Percentiles rank a stretch among this genome's conserved stretches.
phyloP scores from a whole-genome alignment of 2,797 vertebrate genomes.

The Micrastur ruficollis region DNA sequence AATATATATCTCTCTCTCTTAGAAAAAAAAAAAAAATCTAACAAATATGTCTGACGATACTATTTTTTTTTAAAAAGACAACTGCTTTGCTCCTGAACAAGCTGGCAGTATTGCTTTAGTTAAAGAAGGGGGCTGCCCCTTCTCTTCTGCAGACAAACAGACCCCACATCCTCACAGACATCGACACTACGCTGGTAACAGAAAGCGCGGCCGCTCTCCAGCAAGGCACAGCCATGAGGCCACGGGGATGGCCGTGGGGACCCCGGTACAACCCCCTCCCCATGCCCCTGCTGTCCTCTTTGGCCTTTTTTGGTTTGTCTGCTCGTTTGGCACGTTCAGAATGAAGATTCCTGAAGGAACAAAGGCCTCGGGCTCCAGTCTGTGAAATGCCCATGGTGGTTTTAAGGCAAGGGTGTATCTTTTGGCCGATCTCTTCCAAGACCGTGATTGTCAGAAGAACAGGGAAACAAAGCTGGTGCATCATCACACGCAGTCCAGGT shows the following conservation, averaged over 20 bases:
- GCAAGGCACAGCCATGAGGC: neutral
- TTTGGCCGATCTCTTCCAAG: neutral
- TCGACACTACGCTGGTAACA: rapidly evolving
- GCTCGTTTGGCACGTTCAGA: conserved; percentile 2
- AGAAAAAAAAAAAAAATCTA: neutral
- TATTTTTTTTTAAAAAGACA: neutral
- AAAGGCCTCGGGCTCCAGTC: neutral
- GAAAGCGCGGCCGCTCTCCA: rapidly evolving
- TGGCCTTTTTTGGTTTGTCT: conserved; percentile 28
- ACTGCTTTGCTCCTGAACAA: neutral
- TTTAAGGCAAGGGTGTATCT: conserved; percentile 30
- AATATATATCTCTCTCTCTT: neutral
- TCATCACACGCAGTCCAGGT: neutral
- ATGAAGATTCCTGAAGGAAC: neutral
- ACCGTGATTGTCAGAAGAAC: conserved; percentile 15
- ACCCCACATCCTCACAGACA: neutral
- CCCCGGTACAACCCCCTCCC: neutral
- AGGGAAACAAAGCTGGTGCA: neutral
- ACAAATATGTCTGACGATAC: neutral
- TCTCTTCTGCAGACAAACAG: neutral
- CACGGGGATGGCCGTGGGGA: neutral
- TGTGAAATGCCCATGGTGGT: neutral
- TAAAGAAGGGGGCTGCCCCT: neutral
- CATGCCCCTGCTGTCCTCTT: neutral
- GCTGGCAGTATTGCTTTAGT: conserved; percentile 17